A percentile compares a stretch with the other conserved stretches of the same genome.
These are phyloP conservation scores for Centropristis striata DNA, from an alignment of 2,113 vertebrate genomes.

Conservation along the genomic window DNA sequence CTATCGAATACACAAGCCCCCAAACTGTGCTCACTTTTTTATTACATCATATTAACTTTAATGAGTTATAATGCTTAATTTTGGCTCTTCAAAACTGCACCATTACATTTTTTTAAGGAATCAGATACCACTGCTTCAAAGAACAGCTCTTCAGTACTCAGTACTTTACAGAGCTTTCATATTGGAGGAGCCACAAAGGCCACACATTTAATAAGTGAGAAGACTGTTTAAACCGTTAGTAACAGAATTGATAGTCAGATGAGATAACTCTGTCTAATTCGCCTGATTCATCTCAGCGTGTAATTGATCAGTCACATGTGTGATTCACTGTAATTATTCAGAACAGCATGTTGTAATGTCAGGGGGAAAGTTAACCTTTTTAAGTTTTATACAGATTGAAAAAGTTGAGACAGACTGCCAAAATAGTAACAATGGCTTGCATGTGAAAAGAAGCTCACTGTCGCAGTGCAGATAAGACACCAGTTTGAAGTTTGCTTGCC, in stretches of 20 bases:
- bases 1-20: not conserved
- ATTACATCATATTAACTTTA: not conserved
- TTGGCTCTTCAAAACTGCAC: not conserved
- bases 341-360: not conserved
- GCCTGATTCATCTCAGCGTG: not conserved
- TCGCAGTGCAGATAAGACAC: not conserved
- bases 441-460: not conserved
- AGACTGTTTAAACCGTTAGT: not conserved
- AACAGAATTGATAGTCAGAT: not conserved
- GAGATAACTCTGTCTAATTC: not conserved
- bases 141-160: too few species aligned
- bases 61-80: not conserved
- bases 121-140: too few species aligned
- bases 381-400: not conserved
- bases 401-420: not conserved
- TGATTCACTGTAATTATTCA: not conserved
- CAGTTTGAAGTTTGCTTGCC: not conserved
- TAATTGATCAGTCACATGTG: not conserved
- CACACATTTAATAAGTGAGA: not conserved
- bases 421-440: not conserved
- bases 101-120: too few species aligned
- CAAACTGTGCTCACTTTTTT: not conserved
- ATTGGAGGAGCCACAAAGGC: not conserved
- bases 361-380: not conserved
- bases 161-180: not conserved